Conservation (phyloP, 1,140 invertebrate genomes). For the Drosophila neocordata region DNA sequence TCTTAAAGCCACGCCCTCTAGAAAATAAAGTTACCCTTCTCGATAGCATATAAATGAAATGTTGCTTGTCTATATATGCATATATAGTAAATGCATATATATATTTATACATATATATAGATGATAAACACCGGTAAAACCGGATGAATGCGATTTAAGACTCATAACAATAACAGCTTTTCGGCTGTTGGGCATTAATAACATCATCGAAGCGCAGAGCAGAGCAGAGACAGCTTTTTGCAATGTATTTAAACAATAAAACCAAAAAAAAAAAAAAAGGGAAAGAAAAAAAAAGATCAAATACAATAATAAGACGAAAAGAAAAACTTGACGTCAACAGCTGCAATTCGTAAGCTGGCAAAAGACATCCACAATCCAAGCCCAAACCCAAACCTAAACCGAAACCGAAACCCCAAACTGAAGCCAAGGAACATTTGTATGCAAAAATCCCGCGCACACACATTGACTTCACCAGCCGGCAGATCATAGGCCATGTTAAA, state of each 20-base stretch:
- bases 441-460: constrained; percentile 16
- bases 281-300: not conserved
- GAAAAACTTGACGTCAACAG: constrained; percentile 45
- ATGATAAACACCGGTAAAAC: constrained; percentile 64
- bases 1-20: constrained; percentile 25
- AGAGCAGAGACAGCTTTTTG: too few species aligned
- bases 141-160: constrained; percentile 65
- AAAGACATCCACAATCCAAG: constrained; percentile 22
- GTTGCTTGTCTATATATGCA: not conserved
- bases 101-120: constrained; percentile 14
- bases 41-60: not conserved
- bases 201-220: constrained; percentile 54
- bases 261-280: too few species aligned
- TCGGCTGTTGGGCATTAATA: constrained; percentile 55
- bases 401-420: constrained; percentile 3
- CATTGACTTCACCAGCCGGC: constrained; percentile 14
- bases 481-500: constrained; percentile 18
- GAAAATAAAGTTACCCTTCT: constrained; percentile 2
- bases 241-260: too few species aligned
- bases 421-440: constrained; percentile 17
- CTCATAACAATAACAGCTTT: constrained; percentile 67
- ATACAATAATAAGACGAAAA: constrained; percentile 6
- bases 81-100: constrained; percentile 12
- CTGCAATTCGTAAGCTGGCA: constrained; percentile 44
- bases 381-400: constrained; percentile 1